Evolutionary conservation across 2,888 invertebrate species (phyloP), one percentile per base, ranked within the genome.

Genomic region (Dioctria linearis): DNA sequence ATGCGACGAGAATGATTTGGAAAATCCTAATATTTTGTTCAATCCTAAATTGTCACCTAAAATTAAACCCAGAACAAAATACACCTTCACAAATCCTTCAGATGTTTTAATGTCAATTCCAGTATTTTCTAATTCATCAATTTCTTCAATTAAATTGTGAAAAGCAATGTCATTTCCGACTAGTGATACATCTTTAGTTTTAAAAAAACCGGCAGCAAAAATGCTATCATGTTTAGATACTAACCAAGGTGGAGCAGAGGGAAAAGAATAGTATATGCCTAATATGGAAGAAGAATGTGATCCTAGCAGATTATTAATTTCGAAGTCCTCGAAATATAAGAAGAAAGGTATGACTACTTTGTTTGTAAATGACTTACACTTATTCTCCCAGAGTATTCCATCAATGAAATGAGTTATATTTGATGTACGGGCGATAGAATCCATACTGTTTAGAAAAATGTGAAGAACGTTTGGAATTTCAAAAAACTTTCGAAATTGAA

Each of bases 261-360:
- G 66, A 43, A 66, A 66, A 8, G 66, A 66, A 42, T 66, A 66
- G 43, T 66, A 66, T 11, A 66, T 13, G 5, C 66, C 66, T 42
- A 66, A 42, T n/a, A 66, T 11, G 9, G 66, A 66, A 3, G 42
- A 40, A 5, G 66, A 40, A n/a, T 66, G 66, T n/a, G 79, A 65
- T 40, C 81, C 81, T 5, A 81, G 46, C 2, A 79, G 63, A 75
- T 81, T 81, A 49, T 81, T 81, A 5, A 81, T 65, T 40, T 80
- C 73, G 49, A 76, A 81, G 40, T 81, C 82, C 49, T 78, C 78
- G n/a, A 51, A 63, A 49, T 65, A 78, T 2, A 78, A 13, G 6
- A 78, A 39, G 54, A 54, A 78, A 3, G 78, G 66, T 25, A 78
- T 40, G 51, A 65, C 66, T 3, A 66, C 49, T 40, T 25, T 9